Base-by-base conservation (phyloP, 2,888 invertebrate genomes). In the Amphiduros pacificus region DNA sequence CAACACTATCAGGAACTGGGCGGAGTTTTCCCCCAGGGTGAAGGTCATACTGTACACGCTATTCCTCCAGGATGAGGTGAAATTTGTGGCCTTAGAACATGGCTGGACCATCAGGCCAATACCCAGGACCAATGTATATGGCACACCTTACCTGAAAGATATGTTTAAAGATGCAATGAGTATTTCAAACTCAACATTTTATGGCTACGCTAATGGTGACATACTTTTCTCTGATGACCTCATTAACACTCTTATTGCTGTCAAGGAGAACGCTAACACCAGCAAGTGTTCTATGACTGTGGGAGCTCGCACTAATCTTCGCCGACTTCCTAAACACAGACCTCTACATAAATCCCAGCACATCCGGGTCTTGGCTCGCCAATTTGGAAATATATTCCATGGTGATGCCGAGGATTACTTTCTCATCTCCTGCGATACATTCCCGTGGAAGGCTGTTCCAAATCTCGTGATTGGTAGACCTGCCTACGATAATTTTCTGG, bases 401-500 rank as follows among this genome's bases (percentile, higher is more conserved):
- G 5, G 22, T 1, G 20, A 24, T 1, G 53, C 53, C 2, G 53
- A 53, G 53, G 53, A 53, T 20, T 53, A 53, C 24, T 53, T 53
- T 20, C 24, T 53, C 32, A 53, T 53, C 20, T n/a, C n/a, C 11
- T 22, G 11, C 5, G 32, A 31, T 17, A 22, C 31, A 22, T 53
- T 53, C 32, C 53, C 53, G 20, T 53, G 53, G 53, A 31, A 53
- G 17, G 36, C 53, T 6, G 2, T 53, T 6, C 31, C 31, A 36
- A 36, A 53, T 53, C 14, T 53, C 24, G 53, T 53, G 2, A 53
- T 53, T 22, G 53, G 53, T n/a, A 5, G 11, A 22, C 53, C 53
- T 1, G 53, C 31, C 53, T 53, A 53, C 26, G 53, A 53, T 22
- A 53, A 53, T 36, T 53, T 32, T 22, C 20, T 53, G 14, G 53